Base-by-base conservation (phyloP, 2,113 vertebrate species). In the Leucoraja erinaceus region DNA sequence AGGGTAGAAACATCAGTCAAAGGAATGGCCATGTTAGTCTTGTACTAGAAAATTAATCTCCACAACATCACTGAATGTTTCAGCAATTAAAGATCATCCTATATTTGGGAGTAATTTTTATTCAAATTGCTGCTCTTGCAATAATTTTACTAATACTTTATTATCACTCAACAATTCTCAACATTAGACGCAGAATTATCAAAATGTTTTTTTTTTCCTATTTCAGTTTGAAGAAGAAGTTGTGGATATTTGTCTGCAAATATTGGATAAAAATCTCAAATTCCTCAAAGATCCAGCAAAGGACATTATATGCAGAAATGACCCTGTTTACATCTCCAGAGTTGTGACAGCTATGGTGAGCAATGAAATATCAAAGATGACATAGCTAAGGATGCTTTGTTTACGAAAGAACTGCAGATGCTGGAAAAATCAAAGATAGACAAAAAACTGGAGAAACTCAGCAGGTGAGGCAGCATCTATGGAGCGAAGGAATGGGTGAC, bases 341-440 rank as follows among this genome's bases (percentile, higher is more conserved):
- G 94, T 98, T 12, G 90, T 99, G 95, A 97, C 97, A 33, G 96
- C 98, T 33, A 98, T 99, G 97, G 98, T 99, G 94, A 94, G 96
- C 92, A 83, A 68, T 0, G 93, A 2, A 70, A 38, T n/a, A 0
- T 22, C 70, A 70, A 1, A 20, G 8, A 4, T 90, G n/a, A 16
- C 68, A 68, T 28, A 68, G n/a, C 18, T 38, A 28, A 25, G 66
- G 25, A 14, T 74, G 63, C 54, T 10, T 14, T 47, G 9, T 47
- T 4, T 31, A 18, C 0, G 38, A 47, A 47, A 47, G 38, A 47
- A 47, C 38, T 47, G 38, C 38, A 47, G 38, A 47, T 47, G 38
- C 38, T 47, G 38, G 38, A 3, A 47, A 47, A 47, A 47, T 47
- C 38, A 3, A 47, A 47, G 38, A 3, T 47, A 47, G 38, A 47